phyloP scores from a whole-genome alignment of 2,888 invertebrate genomes.

The Scaptomyza polygonia region DNA sequence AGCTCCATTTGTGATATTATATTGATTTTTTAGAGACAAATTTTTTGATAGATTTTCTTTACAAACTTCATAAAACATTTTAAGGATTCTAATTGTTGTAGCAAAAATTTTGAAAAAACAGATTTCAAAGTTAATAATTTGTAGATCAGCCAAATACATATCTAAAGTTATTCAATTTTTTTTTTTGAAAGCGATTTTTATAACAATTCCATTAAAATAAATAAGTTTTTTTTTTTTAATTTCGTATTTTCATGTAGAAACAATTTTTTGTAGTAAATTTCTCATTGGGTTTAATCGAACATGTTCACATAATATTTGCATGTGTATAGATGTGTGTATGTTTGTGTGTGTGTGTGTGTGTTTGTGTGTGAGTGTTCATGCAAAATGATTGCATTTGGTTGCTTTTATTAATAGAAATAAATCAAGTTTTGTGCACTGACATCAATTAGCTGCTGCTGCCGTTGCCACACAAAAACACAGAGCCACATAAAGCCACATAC shows the following conservation, averaged over 20 bases:
- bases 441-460: conserved; percentile 71
- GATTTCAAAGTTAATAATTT: no score
- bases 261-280: conserved; percentile 33
- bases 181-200: no score
- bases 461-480: conserved; percentile 41
- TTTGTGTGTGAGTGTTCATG: conserved; percentile 1
- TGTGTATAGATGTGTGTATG: background rate
- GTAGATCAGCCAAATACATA: no score
- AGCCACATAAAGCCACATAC: conserved; percentile 13
- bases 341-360: background rate
- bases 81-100: no score
- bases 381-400: conserved; percentile 57
- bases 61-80: no score
- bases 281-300: conserved; percentile 29
- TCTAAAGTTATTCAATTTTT: no score
- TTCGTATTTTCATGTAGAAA: background rate
- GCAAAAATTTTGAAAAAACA: no score
- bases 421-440: conserved; percentile 78
- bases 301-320: background rate
- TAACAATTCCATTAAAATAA: no score
- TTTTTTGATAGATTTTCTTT: no score
- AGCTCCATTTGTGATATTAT: background rate
- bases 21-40: no score
- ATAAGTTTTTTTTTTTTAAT: no score
- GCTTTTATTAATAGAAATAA: conserved; percentile 78